Conservation (phyloP, 2,113 vertebrate species). For the Miniopterus natalensis region DNA sequence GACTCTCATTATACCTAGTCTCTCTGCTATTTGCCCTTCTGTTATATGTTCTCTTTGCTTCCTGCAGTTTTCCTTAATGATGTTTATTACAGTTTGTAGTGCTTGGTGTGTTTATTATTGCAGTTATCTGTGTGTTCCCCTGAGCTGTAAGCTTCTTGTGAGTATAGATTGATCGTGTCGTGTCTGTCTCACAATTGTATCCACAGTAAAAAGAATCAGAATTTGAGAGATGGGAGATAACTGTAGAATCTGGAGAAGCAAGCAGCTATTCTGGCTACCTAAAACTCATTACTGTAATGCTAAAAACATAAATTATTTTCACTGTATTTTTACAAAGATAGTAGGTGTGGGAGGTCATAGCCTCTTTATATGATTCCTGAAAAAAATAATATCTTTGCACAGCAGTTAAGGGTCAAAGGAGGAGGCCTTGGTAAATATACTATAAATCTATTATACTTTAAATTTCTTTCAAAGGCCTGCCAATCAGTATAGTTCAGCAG, state of each 20-base stretch:
- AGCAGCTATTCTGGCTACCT: background rate
- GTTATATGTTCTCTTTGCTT: slow-evolving; percentile 15
- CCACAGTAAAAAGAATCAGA: slow-evolving; percentile 33
- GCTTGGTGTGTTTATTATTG: background rate
- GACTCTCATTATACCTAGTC: background rate
- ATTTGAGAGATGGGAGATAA: slow-evolving; percentile 18
- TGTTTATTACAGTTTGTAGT: background rate
- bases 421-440: slow-evolving; percentile 11
- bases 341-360: background rate
- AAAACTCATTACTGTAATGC: background rate
- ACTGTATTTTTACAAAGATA: slow-evolving; percentile 29
- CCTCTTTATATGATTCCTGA: slow-evolving; percentile 8
- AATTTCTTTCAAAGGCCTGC: slow-evolving; percentile 40
- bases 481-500: background rate
- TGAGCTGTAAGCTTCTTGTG: slow-evolving; percentile 15
- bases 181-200: background rate
- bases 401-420: background rate
- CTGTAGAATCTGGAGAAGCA: background rate
- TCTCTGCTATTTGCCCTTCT: background rate
- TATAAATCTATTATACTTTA: background rate
- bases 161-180: background rate
- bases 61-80: slow-evolving; percentile 8
- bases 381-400: slow-evolving; percentile 22
- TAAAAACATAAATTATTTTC: slow-evolving; percentile 52
- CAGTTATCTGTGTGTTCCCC: background rate